These are phyloP conservation scores for Atta cephalotes DNA, from an alignment of 1,140 invertebrate species.

Conservation along the genomic window DNA sequence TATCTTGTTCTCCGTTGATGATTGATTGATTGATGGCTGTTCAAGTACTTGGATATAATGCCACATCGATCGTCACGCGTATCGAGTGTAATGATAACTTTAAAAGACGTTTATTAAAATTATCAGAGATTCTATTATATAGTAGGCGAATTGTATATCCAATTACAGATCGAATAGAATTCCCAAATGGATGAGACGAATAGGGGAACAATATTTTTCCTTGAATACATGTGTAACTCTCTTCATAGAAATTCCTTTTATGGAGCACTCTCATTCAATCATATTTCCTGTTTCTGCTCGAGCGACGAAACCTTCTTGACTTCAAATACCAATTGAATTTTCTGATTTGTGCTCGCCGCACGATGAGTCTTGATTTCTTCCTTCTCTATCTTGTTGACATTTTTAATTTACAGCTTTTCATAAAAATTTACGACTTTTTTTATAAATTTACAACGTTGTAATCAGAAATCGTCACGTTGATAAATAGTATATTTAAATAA, in stretches of 20 bases:
- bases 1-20: not conserved
- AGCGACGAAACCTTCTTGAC: not conserved
- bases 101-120: constrained; percentile 3
- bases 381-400: not conserved
- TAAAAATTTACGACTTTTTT: not conserved
- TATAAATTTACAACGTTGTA: not conserved
- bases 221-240: constrained; percentile 21
- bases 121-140: not conserved
- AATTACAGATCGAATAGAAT: not conserved
- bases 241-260: not conserved
- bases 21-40: too few species aligned
- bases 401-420: constrained; percentile 34
- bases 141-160: not conserved
- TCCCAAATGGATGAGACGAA: not conserved
- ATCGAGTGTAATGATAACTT: not conserved
- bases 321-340: constrained; percentile 66
- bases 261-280: constrained; percentile 6
- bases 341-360: constrained; percentile 39
- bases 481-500: not conserved
- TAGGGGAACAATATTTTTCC: constrained; percentile 21
- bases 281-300: constrained; percentile 31
- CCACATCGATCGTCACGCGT: not conserved
- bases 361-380: constrained; percentile 31
- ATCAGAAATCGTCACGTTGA: not conserved
- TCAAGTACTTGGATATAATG: not conserved